Evolutionary conservation across 2,113 vertebrate species (phyloP), one percentile per base, ranked within the genome.

Genomic region (Paralichthys olivaceus): DNA sequence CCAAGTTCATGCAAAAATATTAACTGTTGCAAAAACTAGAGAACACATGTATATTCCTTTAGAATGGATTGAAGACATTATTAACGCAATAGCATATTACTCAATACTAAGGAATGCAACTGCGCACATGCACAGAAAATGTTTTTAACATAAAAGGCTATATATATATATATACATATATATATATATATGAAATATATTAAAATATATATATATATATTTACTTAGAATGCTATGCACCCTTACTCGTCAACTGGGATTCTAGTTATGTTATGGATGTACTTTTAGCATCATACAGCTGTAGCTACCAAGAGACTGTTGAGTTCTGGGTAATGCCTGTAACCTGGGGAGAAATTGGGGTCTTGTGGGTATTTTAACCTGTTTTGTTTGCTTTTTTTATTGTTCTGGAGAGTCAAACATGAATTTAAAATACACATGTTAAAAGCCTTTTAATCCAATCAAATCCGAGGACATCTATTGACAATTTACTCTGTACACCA

Each of bases 181-280:
- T 86, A 89, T 87, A 91, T 86, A 86, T 91, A 91, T 86, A 89
- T 86, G 79, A 86, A 73, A 92, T 89, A 91, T 91, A 87, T 89
- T 65, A 81, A 83, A 79, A 85, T 76, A 90, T 92, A 87, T 89
- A 91, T 91, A 92, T 93, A 90, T 94, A 94, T 95, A 93, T 94
- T 94, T 94, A 92, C 90, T 94, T 94, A 94, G 93, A 95, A 95
- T 95, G 94, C 94, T 94, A 94, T 95, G 94, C 94, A 95, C 93
- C 93, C 90, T 93, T 93, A 91, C 89, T 90, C 93, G 89, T 92
- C 93, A 91, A 90, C 84, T 90, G 92, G 94, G 92, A 94, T 90
- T 92, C 87, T 88, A 93, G 79, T 93, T 94, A 94, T 95, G 92
- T 95, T 94, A 94, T 94, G 94, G 93, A 94, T 94, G 92, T 94